phyloP scores from a whole-genome alignment of 2,888 invertebrate species.

The Drosophila neoperkinsi region DNA sequence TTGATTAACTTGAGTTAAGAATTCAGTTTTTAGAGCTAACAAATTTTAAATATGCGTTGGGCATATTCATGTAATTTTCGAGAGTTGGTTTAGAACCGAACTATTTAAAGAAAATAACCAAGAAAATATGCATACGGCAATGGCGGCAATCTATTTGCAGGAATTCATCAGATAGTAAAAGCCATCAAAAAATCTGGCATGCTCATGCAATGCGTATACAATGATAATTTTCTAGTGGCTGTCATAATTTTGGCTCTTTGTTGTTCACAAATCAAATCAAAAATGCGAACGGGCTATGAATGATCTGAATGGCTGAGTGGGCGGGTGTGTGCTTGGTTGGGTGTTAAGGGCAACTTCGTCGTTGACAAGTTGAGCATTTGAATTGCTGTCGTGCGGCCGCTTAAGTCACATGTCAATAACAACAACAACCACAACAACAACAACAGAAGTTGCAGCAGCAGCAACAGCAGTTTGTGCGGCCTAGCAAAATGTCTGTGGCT shows the following conservation, averaged over 20 bases:
- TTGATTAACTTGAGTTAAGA: not conserved
- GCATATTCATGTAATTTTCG: not conserved
- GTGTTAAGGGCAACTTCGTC: slow-evolving; percentile 61
- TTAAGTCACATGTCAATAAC: slow-evolving; percentile 67
- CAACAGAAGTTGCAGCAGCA: slow-evolving; percentile 41
- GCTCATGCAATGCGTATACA: slow-evolving; percentile 12
- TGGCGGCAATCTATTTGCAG: not conserved
- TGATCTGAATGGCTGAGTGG: not conserved
- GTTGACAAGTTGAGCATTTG: slow-evolving; percentile 78
- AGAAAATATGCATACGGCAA: not conserved
- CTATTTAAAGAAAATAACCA: not conserved
- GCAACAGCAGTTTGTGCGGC: slow-evolving; percentile 29
- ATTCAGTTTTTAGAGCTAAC: not conserved
- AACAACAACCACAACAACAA: slow-evolving; percentile 42
- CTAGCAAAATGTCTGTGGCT: slow-evolving; percentile 25
- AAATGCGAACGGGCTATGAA: slow-evolving; percentile 9
- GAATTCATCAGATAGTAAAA: not conserved
- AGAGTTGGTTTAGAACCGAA: not conserved
- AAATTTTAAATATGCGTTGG: not conserved
- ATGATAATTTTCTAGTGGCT: slow-evolving; percentile 39
- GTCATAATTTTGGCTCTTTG: slow-evolving; percentile 61
- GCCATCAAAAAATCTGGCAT: slow-evolving; percentile 18
- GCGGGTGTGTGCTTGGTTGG: slow-evolving; percentile 17
- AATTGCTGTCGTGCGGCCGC: slow-evolving; percentile 74
- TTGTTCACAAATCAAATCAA: slow-evolving; percentile 75